Evolutionary conservation across 2,888 invertebrate genomes (phyloP).

Genomic region (Andrena fulva): DNA sequence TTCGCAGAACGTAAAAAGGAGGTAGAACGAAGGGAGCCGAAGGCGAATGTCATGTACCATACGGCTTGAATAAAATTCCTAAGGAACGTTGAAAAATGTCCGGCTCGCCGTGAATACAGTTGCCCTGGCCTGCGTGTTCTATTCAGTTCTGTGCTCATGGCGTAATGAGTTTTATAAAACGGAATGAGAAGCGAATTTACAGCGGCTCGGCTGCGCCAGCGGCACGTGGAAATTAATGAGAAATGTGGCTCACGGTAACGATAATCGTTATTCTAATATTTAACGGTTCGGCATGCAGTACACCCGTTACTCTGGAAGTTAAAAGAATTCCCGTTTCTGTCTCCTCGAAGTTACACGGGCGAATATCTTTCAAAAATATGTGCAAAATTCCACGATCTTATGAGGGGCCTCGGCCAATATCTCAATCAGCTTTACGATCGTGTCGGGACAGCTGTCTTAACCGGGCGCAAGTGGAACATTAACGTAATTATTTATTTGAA

Average conservation of each 20-base stretch:
- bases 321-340: background rate
- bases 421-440: conserved; percentile 21
- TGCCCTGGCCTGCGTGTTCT: background rate
- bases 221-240: conserved; percentile 32
- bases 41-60: background rate
- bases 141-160: conserved; percentile 17
- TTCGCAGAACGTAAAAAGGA: background rate
- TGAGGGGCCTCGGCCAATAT: background rate
- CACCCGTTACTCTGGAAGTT: background rate
- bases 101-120: conserved; percentile 29
- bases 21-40: background rate
- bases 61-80: conserved; percentile 16
- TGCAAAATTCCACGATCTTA: background rate
- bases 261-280: conserved; percentile 21
- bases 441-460: conserved; percentile 38
- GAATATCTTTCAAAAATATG: background rate
- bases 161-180: conserved; percentile 36
- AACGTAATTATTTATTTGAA: conserved; percentile 48
- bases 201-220: conserved; percentile 12
- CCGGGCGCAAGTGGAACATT: conserved; percentile 31
- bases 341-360: background rate
- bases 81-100: conserved; percentile 40
- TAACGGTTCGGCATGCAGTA: background rate
- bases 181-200: conserved; percentile 36
- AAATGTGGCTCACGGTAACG: conserved; percentile 14